Base-by-base conservation (phyloP, 2,113 vertebrate genomes). In the Desmodus rotundus region DNA sequence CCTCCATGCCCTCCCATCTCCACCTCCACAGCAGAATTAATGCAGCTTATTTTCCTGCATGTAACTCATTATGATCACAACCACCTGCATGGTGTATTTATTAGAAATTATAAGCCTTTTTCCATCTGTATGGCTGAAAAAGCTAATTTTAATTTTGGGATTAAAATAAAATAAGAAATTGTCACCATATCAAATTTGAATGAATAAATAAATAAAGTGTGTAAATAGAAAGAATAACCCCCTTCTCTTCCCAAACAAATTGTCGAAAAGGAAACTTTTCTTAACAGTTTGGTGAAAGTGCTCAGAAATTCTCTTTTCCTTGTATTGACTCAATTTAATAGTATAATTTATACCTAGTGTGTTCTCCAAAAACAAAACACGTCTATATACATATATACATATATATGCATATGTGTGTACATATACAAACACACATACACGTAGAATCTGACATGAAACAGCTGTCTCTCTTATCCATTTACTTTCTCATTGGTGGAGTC, bases 381-480 rank as follows among this genome's bases (percentile, higher is more conserved):
- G 77, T 5, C 52, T 26, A 12, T 38, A 50, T 7, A 33, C 7
- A 2, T 22, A 19, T 5, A 33, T 22, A 45, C 20, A 70, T 15
- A n/a, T 1, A 43, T 11, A 52, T 14, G 10, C 2, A n/a, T 26
- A 4, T 6, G 16, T 36, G 11, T 14, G 20, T 3, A 36, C 10
- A 54, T 7, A 43, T 0, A 85, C 1, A 61, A 1, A 0, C 28
- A 54, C 5, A 45, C 43, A 17, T 12, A 61, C 22, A 41, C 47
- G 26, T 52, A 52, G 50, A 56, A 73, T 47, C 4, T 61, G n/a
- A 26, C 3, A 13, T 10, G 26, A 45, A 82, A 56, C 1, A 16
- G 9, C 26, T 94, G 56, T 47, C 5, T 22, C 15, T 22, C 19
- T 54, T 17, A 38, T 33, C 2, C 6, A 63, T 54, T n/a, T 54